phyloP scores from a whole-genome alignment of 1,140 invertebrate species.

The Homalodisca vitripennis region DNA sequence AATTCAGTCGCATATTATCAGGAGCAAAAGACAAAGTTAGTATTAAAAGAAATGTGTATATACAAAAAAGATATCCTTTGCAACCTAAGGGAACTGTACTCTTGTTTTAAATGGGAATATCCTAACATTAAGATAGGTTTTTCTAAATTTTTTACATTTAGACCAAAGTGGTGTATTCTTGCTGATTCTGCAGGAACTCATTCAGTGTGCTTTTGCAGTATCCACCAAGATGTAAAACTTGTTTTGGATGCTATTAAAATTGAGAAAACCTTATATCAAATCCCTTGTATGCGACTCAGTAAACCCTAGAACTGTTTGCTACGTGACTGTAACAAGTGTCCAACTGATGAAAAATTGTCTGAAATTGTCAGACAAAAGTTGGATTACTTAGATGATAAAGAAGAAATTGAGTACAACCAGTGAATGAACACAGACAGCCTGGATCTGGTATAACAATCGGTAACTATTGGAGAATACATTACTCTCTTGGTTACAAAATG shows the following conservation, averaged over 20 bases:
- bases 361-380: background rate
- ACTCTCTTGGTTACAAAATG: background rate
- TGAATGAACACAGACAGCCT: background rate
- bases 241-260: background rate
- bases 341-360: background rate
- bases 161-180: background rate
- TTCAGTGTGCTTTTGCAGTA: background rate
- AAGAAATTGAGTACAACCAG: background rate
- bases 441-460: background rate
- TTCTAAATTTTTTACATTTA: background rate
- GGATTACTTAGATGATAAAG: background rate
- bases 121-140: too few species aligned
- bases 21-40: background rate
- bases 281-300: background rate
- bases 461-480: background rate
- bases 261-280: background rate
- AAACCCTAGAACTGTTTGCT: background rate
- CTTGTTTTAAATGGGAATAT: background rate
- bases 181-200: background rate
- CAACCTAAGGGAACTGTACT: background rate
- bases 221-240: background rate
- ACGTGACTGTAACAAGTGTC: background rate
- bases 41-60: background rate
- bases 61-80: background rate
- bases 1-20: background rate